These are phyloP conservation scores for Martes martes DNA, from an alignment of 2,113 vertebrate genomes.

Conservation along the genomic window DNA sequence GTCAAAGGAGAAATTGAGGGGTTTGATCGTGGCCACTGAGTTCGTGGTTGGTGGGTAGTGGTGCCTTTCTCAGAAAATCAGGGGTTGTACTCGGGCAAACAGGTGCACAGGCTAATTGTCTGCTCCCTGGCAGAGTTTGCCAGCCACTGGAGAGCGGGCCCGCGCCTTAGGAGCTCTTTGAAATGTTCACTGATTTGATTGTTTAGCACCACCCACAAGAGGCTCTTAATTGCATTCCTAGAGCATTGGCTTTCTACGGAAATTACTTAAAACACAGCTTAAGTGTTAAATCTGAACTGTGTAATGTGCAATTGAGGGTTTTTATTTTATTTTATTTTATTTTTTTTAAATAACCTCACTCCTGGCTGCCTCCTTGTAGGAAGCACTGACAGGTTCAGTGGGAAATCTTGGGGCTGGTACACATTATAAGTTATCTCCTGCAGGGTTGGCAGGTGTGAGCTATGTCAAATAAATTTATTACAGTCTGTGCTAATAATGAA, in stretches of 20 bases:
- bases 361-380: conserved; percentile 69
- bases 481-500: conserved; percentile 86
- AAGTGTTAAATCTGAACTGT: conserved; percentile 66
- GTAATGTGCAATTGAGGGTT: conserved; percentile 60
- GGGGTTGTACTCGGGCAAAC: conserved; percentile 53
- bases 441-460: conserved; percentile 86
- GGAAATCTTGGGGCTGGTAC: conserved; percentile 73
- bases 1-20: conserved; percentile 57
- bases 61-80: conserved; percentile 42
- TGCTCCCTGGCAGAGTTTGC: not conserved
- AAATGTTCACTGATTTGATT: conserved; percentile 73
- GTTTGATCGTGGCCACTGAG: conserved; percentile 27
- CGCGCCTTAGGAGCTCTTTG: conserved; percentile 33
- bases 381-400: conserved; percentile 77
- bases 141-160: not conserved
- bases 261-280: conserved; percentile 70
- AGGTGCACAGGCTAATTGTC: conserved; percentile 34
- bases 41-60: not conserved
- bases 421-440: conserved; percentile 82
- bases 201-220: conserved; percentile 54
- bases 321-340: conserved; percentile 56
- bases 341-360: conserved; percentile 39
- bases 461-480: conserved; percentile 89
- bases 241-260: conserved; percentile 50
- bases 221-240: conserved; percentile 73